Percentiles rank a stretch among this genome's conserved stretches.
phyloP scores from a whole-genome alignment of 2,888 invertebrate genomes.

The Mylabris sibirica region DNA sequence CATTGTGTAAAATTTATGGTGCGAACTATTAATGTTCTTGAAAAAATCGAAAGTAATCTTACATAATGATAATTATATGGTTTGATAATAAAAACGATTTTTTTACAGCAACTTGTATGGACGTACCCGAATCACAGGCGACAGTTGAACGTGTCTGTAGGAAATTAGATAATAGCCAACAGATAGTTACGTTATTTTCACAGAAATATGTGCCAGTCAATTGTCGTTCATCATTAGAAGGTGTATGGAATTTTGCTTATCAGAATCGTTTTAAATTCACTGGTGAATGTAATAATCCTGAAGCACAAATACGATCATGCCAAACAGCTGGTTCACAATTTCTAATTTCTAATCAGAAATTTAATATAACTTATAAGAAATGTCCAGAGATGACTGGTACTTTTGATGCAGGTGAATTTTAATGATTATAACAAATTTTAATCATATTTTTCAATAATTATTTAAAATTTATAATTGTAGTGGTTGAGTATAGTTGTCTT shows the following conservation, averaged over 20 bases:
- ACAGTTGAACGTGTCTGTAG: constrained; percentile 80
- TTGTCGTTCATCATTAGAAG: constrained; percentile 91
- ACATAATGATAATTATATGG: neutral
- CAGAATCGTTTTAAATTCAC: constrained; percentile 88
- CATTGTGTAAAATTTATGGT: constrained; percentile 86
- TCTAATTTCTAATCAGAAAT: constrained; percentile 95
- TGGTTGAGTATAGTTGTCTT: constrained; percentile 90
- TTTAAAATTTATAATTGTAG: constrained; percentile 53
- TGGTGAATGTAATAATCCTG: constrained; percentile 88
- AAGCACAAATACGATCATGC: constrained; percentile 90
- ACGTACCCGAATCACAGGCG: constrained; percentile 70
- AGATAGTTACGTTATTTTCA: constrained; percentile 84
- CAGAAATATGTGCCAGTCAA: constrained; percentile 91
- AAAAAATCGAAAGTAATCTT: constrained; percentile 83
- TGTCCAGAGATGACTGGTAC: constrained; percentile 91
- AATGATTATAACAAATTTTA: constrained; percentile 20
- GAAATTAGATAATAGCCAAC: constrained; percentile 78
- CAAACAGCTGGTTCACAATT: constrained; percentile 96
- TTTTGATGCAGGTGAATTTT: constrained; percentile 75
- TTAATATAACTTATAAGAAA: constrained; percentile 91
- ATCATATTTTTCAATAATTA: neutral
- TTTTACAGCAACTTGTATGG: constrained; percentile 77
- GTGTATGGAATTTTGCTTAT: constrained; percentile 92
- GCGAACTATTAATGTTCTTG: constrained; percentile 86
- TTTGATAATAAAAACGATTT: neutral